Evolutionary conservation across 2,888 invertebrate species (phyloP).

Genomic region (Idaea straminata): DNA sequence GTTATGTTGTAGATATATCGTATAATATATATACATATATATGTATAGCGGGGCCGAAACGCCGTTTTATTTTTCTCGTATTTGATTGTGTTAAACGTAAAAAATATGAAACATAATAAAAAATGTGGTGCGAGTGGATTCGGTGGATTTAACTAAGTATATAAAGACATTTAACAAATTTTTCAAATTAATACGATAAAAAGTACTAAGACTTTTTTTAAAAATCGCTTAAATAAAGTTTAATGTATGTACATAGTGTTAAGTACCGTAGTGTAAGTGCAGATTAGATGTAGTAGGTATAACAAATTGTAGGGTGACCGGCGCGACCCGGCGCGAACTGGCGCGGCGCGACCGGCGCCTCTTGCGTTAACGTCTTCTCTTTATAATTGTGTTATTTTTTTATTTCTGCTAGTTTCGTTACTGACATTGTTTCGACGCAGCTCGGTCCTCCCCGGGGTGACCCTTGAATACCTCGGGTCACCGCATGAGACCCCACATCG

Average conservation of each 20-base stretch:
- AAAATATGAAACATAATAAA: slow-evolving; percentile 45
- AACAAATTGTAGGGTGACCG: slow-evolving; percentile 64
- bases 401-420: slow-evolving; percentile 54
- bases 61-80: slow-evolving; percentile 57
- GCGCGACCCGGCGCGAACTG: too few species aligned
- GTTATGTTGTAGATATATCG: slow-evolving; percentile 51
- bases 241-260: slow-evolving; percentile 75
- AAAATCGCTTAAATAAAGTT: slow-evolving; percentile 72
- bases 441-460: slow-evolving; percentile 20
- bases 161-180: slow-evolving; percentile 80
- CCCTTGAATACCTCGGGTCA: too few species aligned
- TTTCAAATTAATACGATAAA: slow-evolving; percentile 75
- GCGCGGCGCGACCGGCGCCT: slow-evolving; percentile 41
- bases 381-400: slow-evolving; percentile 48
- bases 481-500: too few species aligned
- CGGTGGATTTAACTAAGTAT: slow-evolving; percentile 64
- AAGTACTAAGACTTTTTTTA: slow-evolving; percentile 77
- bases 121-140: slow-evolving; percentile 72
- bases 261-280: slow-evolving; percentile 71
- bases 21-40: slow-evolving; percentile 51
- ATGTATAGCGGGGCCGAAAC: slow-evolving; percentile 63
- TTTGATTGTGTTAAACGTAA: slow-evolving; percentile 53
- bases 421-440: slow-evolving; percentile 42
- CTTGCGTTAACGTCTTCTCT: slow-evolving; percentile 45
- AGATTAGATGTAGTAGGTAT: slow-evolving; percentile 78